phyloP scores from a whole-genome alignment of 2,888 invertebrate genomes.

The Stenotaenia linearis region DNA sequence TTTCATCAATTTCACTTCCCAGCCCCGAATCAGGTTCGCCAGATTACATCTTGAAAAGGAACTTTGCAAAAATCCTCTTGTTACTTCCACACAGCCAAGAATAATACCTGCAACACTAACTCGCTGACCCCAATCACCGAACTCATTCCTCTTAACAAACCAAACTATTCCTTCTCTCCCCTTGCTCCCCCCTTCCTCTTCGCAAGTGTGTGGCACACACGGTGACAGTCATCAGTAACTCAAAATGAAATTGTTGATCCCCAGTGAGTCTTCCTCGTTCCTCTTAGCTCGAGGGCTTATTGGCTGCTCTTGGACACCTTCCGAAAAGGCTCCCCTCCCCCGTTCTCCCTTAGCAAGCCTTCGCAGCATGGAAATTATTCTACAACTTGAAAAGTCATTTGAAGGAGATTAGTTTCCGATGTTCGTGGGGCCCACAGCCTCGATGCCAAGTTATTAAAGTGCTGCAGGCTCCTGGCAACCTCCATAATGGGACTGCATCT shows the following conservation, averaged over 20 bases:
- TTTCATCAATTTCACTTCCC: slow-evolving; percentile 33
- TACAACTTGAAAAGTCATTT: slow-evolving; percentile 33
- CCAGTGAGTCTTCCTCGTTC: background rate
- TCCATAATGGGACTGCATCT: slow-evolving; percentile 31
- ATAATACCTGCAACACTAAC: background rate
- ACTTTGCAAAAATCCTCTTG: slow-evolving; percentile 32
- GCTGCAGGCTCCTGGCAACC: slow-evolving; percentile 30
- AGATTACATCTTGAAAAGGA: slow-evolving; percentile 33
- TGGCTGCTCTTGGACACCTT: background rate
- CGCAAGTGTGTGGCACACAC: background rate
- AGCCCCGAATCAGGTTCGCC: slow-evolving; percentile 30
- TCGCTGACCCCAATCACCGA: background rate
- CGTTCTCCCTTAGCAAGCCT: background rate
- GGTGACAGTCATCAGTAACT: background rate
- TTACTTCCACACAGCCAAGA: background rate
- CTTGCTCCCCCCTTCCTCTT: background rate
- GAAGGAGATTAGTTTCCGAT: slow-evolving; percentile 32
- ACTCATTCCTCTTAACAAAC: background rate
- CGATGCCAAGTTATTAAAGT: slow-evolving; percentile 32
- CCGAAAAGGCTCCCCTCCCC: background rate
- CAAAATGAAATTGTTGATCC: background rate
- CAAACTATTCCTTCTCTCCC: too few relatives aligned
- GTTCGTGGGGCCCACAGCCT: slow-evolving; percentile 17
- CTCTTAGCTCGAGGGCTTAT: background rate
- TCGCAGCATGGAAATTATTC: slow-evolving; percentile 33